These are phyloP conservation scores for Dipodomys spectabilis DNA, from an alignment of 2,113 vertebrate genomes.

Conservation along the genomic window DNA sequence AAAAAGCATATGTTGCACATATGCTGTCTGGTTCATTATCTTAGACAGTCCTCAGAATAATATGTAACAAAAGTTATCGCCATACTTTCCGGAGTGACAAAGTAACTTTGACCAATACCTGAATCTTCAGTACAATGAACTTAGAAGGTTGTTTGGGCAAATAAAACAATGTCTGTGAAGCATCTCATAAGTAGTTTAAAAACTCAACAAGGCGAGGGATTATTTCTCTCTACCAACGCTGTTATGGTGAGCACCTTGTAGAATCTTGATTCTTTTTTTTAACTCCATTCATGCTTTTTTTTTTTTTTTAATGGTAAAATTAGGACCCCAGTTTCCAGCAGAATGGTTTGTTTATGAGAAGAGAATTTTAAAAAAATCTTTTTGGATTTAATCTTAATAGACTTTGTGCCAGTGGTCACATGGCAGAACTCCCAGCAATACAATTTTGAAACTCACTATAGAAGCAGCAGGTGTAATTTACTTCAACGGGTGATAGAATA, in stretches of 20 bases:
- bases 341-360: background rate
- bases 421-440: background rate
- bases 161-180: background rate
- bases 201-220: background rate
- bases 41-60: background rate
- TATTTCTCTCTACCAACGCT: too few relatives aligned
- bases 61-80: background rate
- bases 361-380: background rate
- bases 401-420: background rate
- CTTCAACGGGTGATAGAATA: background rate
- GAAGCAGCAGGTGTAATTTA: background rate
- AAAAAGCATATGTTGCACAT: background rate
- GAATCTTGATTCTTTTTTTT: background rate
- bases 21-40: background rate
- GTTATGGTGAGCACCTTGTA: too few relatives aligned
- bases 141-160: background rate
- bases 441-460: conserved; percentile 43
- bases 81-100: background rate
- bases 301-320: background rate
- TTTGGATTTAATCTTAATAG: background rate
- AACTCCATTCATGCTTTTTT: background rate
- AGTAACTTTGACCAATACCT: too few relatives aligned
- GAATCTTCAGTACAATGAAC: background rate
- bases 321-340: background rate
- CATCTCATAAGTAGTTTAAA: background rate